A percentile compares a stretch with the other conserved stretches of the same genome.
Conservation (phyloP, 2,888 invertebrate genomes). For the Andrena bicolor region DNA sequence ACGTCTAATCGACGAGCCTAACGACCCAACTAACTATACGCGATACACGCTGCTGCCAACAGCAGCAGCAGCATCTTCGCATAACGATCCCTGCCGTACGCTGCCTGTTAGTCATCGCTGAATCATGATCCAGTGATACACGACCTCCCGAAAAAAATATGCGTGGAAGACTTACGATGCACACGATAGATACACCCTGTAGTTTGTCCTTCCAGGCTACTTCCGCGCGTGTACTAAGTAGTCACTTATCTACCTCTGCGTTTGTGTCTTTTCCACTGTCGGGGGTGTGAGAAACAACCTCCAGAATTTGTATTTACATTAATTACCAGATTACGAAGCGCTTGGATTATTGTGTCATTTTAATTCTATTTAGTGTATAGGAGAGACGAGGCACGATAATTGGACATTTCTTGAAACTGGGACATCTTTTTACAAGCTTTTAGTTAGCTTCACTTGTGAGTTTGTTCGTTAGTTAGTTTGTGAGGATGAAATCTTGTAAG, state of each 20-base stretch:
- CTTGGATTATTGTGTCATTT: no score
- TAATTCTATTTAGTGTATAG: no score
- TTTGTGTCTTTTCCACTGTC: background rate
- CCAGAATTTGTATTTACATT: no score
- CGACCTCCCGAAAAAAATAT: slow-evolving; percentile 49
- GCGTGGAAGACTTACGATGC: slow-evolving; percentile 61
- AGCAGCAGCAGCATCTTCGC: slow-evolving; percentile 52
- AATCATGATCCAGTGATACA: slow-evolving; percentile 67
- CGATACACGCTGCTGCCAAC: slow-evolving; percentile 47
- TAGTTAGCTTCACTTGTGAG: no score
- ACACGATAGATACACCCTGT: slow-evolving; percentile 52
- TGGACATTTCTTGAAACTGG: no score
- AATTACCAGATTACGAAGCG: no score
- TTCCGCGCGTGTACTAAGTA: slow-evolving; percentile 42
- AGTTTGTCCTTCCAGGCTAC: slow-evolving; percentile 54
- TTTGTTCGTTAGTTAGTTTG: no score
- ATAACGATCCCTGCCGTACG: slow-evolving; percentile 54
- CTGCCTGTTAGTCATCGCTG: slow-evolving; percentile 72
- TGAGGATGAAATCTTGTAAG: no score
- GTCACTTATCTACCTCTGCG: background rate
- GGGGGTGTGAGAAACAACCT: no score
- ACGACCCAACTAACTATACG: slow-evolving; percentile 61
- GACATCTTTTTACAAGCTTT: no score
- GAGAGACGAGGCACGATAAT: no score
- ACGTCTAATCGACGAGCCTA: slow-evolving; percentile 64